Evolutionary conservation across 2,113 vertebrate genomes (phyloP), one percentile per base, ranked within the genome.

Genomic region (Cettia cetti): DNA sequence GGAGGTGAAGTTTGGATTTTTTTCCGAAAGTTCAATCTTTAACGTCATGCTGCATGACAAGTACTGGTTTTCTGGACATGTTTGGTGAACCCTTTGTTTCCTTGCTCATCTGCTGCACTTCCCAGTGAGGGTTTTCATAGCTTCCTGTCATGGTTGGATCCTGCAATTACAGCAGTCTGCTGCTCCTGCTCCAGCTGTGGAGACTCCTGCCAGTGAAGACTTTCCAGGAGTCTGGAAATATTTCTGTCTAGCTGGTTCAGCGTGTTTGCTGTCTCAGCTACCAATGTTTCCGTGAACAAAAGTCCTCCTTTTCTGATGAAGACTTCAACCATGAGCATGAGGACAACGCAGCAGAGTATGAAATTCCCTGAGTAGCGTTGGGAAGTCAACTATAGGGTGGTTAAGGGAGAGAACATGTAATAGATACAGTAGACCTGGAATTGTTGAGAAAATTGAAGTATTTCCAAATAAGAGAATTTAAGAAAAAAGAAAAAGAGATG

Each of bases 281-380:
- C 21, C 39, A 42, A 22, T 49, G 20, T 80, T 93, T 86, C 23
- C 30, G 35, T 49, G 53, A 31, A n/a, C 16, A 30, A 12, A 47
- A 31, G 16, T 45, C n/a, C 47, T 77, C 23, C 19, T 40, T 45
- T 0, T 0, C 15, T 56, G 30, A 21, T 53, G 66, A 56, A 66
- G 28, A 31, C 44, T 93, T 81, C 35, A 45, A 63, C 66, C 31
- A 15, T 22, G 56, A 53, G 7, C 13, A 23, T 15, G 33, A 75
- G n/a, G 30, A 50, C 35, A 89, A 88, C 70, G 47, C 42, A 69
- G 63, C 40, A 63, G 69, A 84, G 27, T 53, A 40, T 2, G 2
- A 65, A 59, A 33, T 76, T 79, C 72, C 13, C 37, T 2, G 2
- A 20, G 19, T 57, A 40, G 10, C 0, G 0, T 27, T 60, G 40